These are phyloP conservation scores for Budorcas taxicolor DNA, from an alignment of 2,113 vertebrate species.

Conservation along the genomic window DNA sequence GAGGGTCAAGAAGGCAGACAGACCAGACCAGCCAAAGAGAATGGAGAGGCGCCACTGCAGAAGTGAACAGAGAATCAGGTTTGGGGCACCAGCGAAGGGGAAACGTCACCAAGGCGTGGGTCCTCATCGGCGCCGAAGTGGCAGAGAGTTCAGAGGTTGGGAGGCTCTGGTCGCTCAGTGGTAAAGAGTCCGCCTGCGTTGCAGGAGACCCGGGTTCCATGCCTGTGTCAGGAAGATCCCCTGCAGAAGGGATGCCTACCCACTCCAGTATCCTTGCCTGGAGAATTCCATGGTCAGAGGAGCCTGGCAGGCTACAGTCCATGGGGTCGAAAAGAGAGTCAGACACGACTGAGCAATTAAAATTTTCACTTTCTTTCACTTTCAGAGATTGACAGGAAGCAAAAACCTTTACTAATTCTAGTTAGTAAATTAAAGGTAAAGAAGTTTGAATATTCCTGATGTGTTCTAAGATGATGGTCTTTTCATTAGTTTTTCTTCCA, in stretches of 20 bases:
- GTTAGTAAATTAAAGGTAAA: background rate
- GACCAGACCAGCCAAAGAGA: background rate
- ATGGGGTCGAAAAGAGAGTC: background rate
- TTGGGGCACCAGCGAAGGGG: background rate
- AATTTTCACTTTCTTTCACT: background rate
- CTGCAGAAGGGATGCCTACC: background rate
- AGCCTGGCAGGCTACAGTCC: background rate
- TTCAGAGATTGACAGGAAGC: background rate
- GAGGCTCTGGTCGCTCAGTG: background rate
- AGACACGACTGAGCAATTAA: background rate
- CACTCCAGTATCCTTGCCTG: background rate
- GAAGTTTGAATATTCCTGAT: background rate
- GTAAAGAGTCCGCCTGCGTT: background rate
- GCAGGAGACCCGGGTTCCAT: background rate
- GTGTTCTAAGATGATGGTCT: background rate
- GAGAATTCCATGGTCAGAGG: background rate
- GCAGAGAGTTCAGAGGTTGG: background rate
- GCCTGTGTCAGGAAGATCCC: background rate
- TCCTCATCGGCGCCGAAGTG: background rate
- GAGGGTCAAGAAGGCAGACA: background rate
- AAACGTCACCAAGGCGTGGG: background rate
- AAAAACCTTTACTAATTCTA: background rate
- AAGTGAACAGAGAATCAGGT: background rate
- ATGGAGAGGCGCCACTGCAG: background rate
- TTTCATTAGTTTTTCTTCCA: conserved; percentile 16